Evolutionary conservation across 2,113 vertebrate species (phyloP), one percentile per base, ranked within the genome.

Genomic region (Labrus mixtus): DNA sequence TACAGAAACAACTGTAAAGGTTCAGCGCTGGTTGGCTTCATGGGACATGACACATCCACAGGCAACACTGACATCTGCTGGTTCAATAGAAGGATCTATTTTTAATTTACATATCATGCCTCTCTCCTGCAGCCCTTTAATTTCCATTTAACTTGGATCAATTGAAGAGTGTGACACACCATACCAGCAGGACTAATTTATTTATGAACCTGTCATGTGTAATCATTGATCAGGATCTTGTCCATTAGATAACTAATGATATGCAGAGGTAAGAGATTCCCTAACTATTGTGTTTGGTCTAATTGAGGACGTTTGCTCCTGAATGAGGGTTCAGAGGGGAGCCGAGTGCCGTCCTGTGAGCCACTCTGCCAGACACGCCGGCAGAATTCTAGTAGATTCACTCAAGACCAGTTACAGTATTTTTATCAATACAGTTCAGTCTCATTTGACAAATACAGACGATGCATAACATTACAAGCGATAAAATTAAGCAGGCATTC

Each of bases 161-260:
- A 62, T 95, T 93, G 95, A 96, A 95, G 93, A 88, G 89, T 93
- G 92, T 87, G 93, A 94, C 91, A 84, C 82, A 90, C 89, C 94
- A 33, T 95, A 95, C 93, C 95, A 94, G 93, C 90, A 87, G 93
- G 93, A 96, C 95, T 97, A 95, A 97, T 97, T 96, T 96, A 97
- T 97, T 97, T 96, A 97, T 96, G 95, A 97, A 96, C 94, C 95
- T 96, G 95, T 96, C 96, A 96, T 96, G 96, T 95, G 91, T 93
- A 95, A 90, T 91, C 90, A 97, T 96, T 95, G 95, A 96, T 96
- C 92, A 90, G 93, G 92, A 94, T 81, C 93, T 95, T 96, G 90
- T 93, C 92, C 81, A 90, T 92, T 95, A 94, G 94, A 92, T 93
- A 95, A 94, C 94, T 96, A 96, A 96, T 96, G 95, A 96, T 94